Evolutionary conservation across 2,113 vertebrate species (phyloP), one percentile per base, ranked within the genome.

Genomic region (Leptobrachium ailaonicum): DNA sequence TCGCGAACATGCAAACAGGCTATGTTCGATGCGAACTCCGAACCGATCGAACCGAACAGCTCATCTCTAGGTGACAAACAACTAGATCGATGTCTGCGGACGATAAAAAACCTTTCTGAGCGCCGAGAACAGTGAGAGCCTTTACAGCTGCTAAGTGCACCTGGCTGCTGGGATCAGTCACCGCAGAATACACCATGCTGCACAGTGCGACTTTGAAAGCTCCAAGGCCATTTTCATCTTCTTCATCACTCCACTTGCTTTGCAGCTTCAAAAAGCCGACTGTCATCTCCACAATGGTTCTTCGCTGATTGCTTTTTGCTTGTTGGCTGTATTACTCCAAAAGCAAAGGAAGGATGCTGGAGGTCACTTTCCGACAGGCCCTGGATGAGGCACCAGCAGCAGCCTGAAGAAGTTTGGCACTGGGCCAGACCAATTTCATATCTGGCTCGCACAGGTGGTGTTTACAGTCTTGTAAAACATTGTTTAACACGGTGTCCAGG

Each of bases 371-470:
- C 85, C 93, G 90, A 82, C 92, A 93, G 14, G 96, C 89, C 11
- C 97, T 94, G 85, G 90, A 88, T 85, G 98, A 98, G 58, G 94
- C 94, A 7, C 94, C 86, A 2, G 93, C 93, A 41, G 95, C 94
- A 1, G 97, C 95, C 90, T 99, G 98, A 77, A 99, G 84, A n/a
- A 99, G 92, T 82, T 98, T 99, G 83, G 97, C 95, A 13, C 96
- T 98, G 2, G 98, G 97, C 98, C 97, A 99, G 45, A 99, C 96
- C 2, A 99, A 91, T 84, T 98, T 98, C 90, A 99, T 95, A 85
- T 99, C 98, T 0, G 97, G 97, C 87, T 98, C 97, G 0, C 92
- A 94, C 7, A 99, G 91, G 85, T 98, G 97, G 84, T 94, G 94
- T 87, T 94, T 94, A 87, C 97, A 99, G 87, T 98, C 98, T 94